Base-by-base conservation (phyloP, 2,888 invertebrate genomes). In the Tethea ocularis region DNA sequence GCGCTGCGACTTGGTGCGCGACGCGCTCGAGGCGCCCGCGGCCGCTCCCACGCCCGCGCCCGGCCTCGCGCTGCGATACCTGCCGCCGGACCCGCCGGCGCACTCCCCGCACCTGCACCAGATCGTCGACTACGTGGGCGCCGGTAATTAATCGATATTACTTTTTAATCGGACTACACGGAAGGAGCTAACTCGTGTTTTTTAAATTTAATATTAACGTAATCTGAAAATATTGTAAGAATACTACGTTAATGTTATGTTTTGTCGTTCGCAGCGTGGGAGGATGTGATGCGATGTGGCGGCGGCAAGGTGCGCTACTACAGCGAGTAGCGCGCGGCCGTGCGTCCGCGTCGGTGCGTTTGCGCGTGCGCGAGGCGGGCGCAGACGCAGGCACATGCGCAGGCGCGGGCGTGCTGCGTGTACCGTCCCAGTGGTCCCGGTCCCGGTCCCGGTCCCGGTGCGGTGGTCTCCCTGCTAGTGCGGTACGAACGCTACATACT, bases 261-360 rank as follows among this genome's bases (percentile, higher is more conserved):
- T 52, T 6, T 17, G 1, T 22, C 15, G n/a, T 38, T 93, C 93
- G 56, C 94, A 97, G 96, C 96, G 60, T 97, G 96, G 96, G 95
- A 96, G 74, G 96, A 96, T 77, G 94, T 96, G 77, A 86, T 95
- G 80, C 93, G 94, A 55, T 89, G 91, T 77, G 87, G 88, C 65
- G 76, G 79, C 61, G 88, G 89, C 77, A 93, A 93, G 73, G 88
- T 89, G 78, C 87, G 87, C 61, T 93, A 93, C 82, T 93, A 78
- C 82, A 89, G 82, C 82, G 93, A 93, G 80, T 91, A 87, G 78
- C 62, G 62, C 71, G 54, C 69, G 57, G 52, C 60, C 51, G 58
- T 57, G 56, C 52, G 56, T 51, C 57, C 46, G 57, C 56, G 5
- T 11, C 33, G 7, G 29, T 29, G 5, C 8, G 5, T 29, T 1